Evolutionary conservation across 2,888 invertebrate species (phyloP), one percentile per base, ranked within the genome.

Genomic region (Eutolmus rufibarbis): DNA sequence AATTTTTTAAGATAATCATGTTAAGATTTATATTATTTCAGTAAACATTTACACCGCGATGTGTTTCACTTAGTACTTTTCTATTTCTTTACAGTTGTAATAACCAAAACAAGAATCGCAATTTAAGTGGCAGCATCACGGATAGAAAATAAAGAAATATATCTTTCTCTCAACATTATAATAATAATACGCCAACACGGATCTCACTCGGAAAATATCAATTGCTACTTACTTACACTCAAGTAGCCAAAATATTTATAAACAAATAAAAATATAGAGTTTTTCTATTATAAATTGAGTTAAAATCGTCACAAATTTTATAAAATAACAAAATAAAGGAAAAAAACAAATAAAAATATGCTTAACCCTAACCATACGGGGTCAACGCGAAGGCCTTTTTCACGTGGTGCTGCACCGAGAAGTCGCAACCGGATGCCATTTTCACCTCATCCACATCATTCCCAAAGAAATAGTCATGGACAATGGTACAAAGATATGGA

Each of bases 381-480:
- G 89, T 91, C 91, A 88, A 91, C 91, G 88, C 91, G 92, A 85
- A 90, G 93, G 82, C 91, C 92, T 56, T 92, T 92, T 89, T 92
- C 92, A 85, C 91, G 93, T 85, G 92, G 92, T 89, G 91, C 92
- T 81, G 91, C 91, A 34, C 91, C 92, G 79, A 91, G 92, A 87
- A 91, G 91, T 88, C 92, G 92, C 43, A 91, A 92, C 66, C 92
- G 92, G 76, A 90, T 91, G 89, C 90, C 92, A 46, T 92, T 91
- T 89, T 92, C 92, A 84, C 92, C 93, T 78, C 92, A 92, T 90
- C 91, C 90, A 9, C 90, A 91, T 89, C 90, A 91, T 87, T 90
- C 91, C 87, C 90, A 88, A 90, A 90, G 88, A 89, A 90, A 87
- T 89, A 90, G 86, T 90, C 90, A 87, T 90, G 90, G 89, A 87